A percentile compares a stretch with the other conserved stretches of the same genome.
Conservation (phyloP, 2,113 vertebrate genomes). For the Scomber scombrus region DNA sequence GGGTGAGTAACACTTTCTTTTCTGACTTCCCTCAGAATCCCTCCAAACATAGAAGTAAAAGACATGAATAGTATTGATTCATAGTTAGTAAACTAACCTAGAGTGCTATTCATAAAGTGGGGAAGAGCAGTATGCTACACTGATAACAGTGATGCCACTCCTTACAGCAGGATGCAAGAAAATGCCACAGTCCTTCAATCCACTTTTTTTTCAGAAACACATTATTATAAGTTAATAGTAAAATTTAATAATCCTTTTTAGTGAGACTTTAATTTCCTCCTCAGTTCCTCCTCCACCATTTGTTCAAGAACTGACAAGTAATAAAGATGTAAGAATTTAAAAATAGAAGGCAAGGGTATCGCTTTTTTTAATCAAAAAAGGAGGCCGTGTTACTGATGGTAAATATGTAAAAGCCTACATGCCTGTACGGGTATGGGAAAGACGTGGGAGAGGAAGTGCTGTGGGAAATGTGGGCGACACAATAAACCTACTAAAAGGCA, state of each 20-base stretch:
- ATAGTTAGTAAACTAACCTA: too few species aligned
- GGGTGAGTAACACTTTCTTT: too few species aligned
- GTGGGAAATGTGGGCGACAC: conserved; percentile 1
- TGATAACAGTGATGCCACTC: neutral
- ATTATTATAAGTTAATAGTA: neutral
- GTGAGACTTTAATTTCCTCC: conserved; percentile 2
- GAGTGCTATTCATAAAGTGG: too few species aligned
- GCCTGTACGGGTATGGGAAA: neutral
- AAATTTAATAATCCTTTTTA: conserved; percentile 16
- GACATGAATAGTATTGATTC: too few species aligned
- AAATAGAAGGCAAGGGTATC: neutral
- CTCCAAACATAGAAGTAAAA: too few species aligned
- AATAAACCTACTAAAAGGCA: conserved; percentile 3
- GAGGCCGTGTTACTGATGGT: neutral
- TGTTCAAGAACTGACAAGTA: neutral
- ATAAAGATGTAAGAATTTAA: conserved; percentile 6
- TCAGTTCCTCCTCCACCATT: conserved; percentile 7
- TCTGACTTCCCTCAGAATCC: too few species aligned
- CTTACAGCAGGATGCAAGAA: neutral
- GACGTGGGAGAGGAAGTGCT: conserved; percentile 2
- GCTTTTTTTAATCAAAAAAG: neutral
- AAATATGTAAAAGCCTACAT: neutral
- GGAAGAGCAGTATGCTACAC: too few species aligned
- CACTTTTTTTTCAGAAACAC: neutral
- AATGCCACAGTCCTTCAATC: neutral